Base-by-base conservation (phyloP, 2,888 invertebrate species). In the Ectobius pallidus region DNA sequence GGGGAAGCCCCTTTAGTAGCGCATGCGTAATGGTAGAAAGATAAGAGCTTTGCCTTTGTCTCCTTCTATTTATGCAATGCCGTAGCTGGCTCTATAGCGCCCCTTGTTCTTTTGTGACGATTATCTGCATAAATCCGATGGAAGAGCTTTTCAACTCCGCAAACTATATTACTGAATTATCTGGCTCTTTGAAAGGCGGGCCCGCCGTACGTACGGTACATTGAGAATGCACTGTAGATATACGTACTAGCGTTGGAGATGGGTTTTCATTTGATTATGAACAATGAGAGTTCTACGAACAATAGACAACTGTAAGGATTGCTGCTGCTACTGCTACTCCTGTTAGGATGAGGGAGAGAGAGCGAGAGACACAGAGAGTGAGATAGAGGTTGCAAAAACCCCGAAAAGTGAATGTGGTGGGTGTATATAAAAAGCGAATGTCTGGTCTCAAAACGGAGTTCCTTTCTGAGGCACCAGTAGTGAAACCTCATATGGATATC, bases 151-250 rank as follows among this genome's bases (percentile, higher is more conserved):
- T 75, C 76, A 76, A 76, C 76, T 76, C 74, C 72, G 74, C 74
- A 74, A 76, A 76, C 76, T 76, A 74, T 76, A 76, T 76, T 76
- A 76, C 76, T 75, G 76, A 76, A 76, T 76, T 76, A 76, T 76
- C 76, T 74, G 76, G 70, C 73, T 73, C 73, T 73, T 73, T 75
- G 75, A 74, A 74, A 70, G 69, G 72, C 68, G 44, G 44, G 52
- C 49, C 69, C 69, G 74, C 42, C 69, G 71, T 39, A 69, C 68
- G 58, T 62, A 67, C 69, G 39, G 62, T 61, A 73, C 63, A 49
- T 68, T 62, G 73, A 70, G 70, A 67, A 70, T 65, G 70, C 69
- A 70, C 70, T 46, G 55, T 69, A 71, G 71, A 72, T 72, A 74
- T 69, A 74, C 49, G 44, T 42, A 52, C 62, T 61, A 39, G 44